Evolutionary conservation across 2,797 vertebrate genomes (phyloP).

Genomic region (Tenualosa thibaudeaui): DNA sequence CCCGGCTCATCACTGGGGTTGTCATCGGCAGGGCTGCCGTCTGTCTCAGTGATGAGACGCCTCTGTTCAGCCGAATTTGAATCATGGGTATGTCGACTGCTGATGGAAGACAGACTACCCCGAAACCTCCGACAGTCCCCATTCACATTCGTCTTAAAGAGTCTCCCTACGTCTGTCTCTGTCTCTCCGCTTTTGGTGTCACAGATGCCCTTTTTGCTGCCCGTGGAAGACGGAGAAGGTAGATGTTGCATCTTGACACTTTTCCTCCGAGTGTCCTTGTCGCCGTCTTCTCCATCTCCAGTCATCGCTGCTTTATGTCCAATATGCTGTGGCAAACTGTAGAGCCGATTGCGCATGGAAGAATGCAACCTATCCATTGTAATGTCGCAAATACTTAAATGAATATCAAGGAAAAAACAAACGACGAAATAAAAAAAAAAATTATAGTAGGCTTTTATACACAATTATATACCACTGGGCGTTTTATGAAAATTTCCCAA

Average conservation of each 20-base stretch:
- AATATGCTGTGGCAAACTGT: conserved; percentile 95
- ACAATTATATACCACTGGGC: conserved; percentile 1
- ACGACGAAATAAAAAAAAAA: conserved; percentile 54
- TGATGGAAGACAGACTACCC: conserved; percentile 89
- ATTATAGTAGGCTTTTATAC: conserved; percentile 13
- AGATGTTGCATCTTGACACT: conserved; percentile 89
- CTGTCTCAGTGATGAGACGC: conserved; percentile 81
- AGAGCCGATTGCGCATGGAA: conserved; percentile 96
- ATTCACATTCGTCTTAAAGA: conserved; percentile 87
- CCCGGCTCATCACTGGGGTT: conserved; percentile 58
- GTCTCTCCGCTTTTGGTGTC: conserved; percentile 75
- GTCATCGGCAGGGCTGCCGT: conserved; percentile 67
- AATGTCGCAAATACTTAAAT: conserved; percentile 48
- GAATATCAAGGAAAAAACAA: conserved; percentile 44
- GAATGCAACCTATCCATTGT: conserved; percentile 92
- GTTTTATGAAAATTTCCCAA: not conserved
- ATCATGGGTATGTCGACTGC: conserved; percentile 83
- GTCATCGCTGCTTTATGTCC: conserved; percentile 84
- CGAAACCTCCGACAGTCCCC: conserved; percentile 92
- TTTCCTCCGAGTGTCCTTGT: conserved; percentile 87
- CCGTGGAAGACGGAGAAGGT: conserved; percentile 78
- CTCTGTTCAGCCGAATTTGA: conserved; percentile 83
- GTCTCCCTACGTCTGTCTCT: conserved; percentile 75
- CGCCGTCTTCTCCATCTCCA: conserved; percentile 81
- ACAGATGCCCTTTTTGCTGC: conserved; percentile 73